Evolutionary conservation across 2,113 vertebrate species (phyloP).

Genomic region (Erpornis zantholeuca): DNA sequence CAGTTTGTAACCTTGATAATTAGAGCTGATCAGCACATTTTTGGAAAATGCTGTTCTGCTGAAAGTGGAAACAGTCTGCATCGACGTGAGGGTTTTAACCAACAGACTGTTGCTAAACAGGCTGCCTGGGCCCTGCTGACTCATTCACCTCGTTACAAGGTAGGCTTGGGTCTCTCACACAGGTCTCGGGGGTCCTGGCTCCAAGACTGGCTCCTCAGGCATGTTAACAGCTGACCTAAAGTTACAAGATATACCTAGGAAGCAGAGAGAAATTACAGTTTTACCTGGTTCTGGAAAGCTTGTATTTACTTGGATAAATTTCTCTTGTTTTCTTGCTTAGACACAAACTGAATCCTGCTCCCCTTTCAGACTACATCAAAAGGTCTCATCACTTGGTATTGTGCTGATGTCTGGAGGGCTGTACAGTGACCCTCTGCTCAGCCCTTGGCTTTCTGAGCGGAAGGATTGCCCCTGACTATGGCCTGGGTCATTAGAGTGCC

Average conservation of each 20-base stretch:
- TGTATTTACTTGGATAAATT: not conserved
- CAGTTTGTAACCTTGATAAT: constrained; percentile 33
- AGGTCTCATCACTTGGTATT: not conserved
- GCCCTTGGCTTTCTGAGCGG: not conserved
- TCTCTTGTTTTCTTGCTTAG: not conserved
- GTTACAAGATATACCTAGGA: not conserved
- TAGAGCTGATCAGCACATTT: constrained; percentile 42
- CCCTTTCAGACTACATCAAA: not conserved
- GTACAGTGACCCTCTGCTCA: not conserved
- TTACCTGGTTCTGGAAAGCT: not conserved
- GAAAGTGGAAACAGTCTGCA: not conserved
- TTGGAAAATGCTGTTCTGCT: constrained; percentile 35
- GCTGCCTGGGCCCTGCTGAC: not conserved
- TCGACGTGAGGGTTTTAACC: constrained; percentile 30
- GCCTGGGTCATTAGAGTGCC: accelerated
- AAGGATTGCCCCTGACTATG: not conserved
- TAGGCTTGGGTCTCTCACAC: not conserved
- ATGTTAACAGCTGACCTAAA: not conserved
- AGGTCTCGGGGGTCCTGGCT: not conserved
- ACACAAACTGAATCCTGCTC: not conserved
- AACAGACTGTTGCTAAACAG: not conserved
- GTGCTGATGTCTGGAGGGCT: not conserved
- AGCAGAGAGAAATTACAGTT: not conserved
- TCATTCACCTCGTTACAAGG: not conserved
- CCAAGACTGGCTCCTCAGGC: not conserved